A percentile compares a stretch with the other conserved stretches of the same genome.
Evolutionary conservation across 1,140 invertebrate genomes (phyloP).

Genomic region (Leucophenga varia): DNA sequence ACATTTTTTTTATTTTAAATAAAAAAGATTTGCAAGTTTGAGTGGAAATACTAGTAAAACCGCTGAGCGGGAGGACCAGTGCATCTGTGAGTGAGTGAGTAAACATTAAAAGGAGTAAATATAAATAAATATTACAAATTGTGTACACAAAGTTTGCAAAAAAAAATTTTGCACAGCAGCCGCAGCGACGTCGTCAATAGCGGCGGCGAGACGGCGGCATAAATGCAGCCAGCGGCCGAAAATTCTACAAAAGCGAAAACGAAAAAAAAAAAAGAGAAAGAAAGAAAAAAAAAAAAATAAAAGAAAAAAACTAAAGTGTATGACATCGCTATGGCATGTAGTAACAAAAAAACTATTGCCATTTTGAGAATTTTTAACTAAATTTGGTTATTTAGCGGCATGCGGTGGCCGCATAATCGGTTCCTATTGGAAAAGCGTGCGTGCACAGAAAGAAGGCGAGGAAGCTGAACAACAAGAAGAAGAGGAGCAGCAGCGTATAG

Average conservation of each 20-base stretch:
- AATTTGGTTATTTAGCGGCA: conserved; percentile 26
- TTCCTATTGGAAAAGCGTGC: conserved; percentile 52
- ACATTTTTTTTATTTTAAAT: too few species aligned
- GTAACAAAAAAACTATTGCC: too few species aligned
- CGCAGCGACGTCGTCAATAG: too few species aligned
- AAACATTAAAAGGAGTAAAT: too few species aligned
- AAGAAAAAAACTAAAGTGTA: conserved; percentile 8
- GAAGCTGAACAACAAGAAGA: conserved; percentile 34
- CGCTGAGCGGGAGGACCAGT: too few species aligned
- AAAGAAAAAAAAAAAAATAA: conserved; percentile 26
- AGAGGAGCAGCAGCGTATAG: conserved; percentile 20
- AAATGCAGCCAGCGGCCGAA: conserved; percentile 21
- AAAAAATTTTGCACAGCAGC: conserved; percentile 47
- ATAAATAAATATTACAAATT: too few species aligned
- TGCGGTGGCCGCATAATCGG: conserved; percentile 27
- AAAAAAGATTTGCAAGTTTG: too few species aligned
- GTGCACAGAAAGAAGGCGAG: conserved; percentile 39
- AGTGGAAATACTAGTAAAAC: too few species aligned
- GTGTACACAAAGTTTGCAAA: conserved; percentile 39
- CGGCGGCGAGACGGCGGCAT: too few species aligned
- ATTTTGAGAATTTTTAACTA: too few species aligned
- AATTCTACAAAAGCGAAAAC: conserved; percentile 34
- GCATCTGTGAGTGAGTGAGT: too few species aligned
- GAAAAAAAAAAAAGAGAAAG: conserved; percentile 30
- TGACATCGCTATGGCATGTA: too few species aligned